Conservation (phyloP, 1,140 invertebrate genomes). For the Berghia stephanieae region DNA sequence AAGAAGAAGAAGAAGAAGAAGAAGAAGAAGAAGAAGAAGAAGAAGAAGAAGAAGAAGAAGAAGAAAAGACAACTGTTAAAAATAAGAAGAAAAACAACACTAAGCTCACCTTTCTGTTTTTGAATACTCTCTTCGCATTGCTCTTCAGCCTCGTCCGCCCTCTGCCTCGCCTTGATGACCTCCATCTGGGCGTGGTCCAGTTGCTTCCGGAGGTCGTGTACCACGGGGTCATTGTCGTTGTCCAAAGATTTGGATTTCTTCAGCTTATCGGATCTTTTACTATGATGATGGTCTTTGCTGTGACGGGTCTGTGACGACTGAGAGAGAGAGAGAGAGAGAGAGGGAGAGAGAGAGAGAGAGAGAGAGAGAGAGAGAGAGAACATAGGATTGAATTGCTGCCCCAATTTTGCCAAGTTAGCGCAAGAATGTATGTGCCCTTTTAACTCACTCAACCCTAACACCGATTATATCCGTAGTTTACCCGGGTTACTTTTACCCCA, state of each 20-base stretch:
- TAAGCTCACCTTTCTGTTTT: too few relatives aligned
- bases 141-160: conserved; percentile 79
- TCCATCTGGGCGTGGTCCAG: conserved; percentile 80
- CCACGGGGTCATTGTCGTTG: conserved; percentile 51
- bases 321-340: background rate
- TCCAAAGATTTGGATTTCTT: conserved; percentile 61
- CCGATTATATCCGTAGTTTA: too few relatives aligned
- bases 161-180: conserved; percentile 73
- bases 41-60: background rate
- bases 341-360: background rate
- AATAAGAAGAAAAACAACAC: background rate
- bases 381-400: too few relatives aligned
- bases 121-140: conserved; percentile 68
- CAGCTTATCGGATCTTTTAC: conserved; percentile 35
- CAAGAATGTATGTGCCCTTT: too few relatives aligned
- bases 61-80: background rate
- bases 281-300: conserved; percentile 32
- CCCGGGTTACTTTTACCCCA: too few relatives aligned
- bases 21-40: background rate
- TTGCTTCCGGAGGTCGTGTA: conserved; percentile 76
- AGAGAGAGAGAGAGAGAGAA: background rate
- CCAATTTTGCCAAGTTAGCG: too few relatives aligned
- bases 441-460: too few relatives aligned
- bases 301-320: conserved; percentile 67
- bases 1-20: background rate